phyloP scores from a whole-genome alignment of 2,113 vertebrate species.

The Piaya cayana region DNA sequence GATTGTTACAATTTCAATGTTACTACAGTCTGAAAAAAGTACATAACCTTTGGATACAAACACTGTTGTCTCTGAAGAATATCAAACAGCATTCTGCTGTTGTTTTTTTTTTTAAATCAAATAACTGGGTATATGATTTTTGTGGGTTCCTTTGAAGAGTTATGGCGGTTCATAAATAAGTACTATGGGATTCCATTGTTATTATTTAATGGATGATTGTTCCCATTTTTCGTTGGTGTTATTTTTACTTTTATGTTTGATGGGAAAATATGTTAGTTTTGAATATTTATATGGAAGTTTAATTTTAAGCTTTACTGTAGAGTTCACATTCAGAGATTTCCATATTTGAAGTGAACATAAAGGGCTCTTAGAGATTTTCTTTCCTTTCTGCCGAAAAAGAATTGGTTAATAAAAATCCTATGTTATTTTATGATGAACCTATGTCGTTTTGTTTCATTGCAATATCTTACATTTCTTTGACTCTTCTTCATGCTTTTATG shows the following conservation, averaged over 20 bases:
- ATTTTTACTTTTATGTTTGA: not conserved
- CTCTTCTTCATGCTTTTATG: not conserved
- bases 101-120: not conserved
- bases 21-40: not conserved
- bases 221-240: not conserved
- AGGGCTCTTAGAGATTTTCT: slow-evolving; percentile 43
- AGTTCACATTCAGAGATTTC: not conserved
- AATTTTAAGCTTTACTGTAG: not conserved
- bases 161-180: not conserved
- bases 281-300: not conserved
- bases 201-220: not conserved
- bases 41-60: not conserved
- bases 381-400: not conserved
- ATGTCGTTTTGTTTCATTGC: not conserved
- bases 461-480: not conserved
- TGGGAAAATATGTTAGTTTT: slow-evolving; percentile 32
- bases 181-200: not conserved
- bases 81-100: not conserved
- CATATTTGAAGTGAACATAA: slow-evolving; percentile 17
- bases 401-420: slow-evolving; percentile 59
- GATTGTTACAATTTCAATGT: not conserved
- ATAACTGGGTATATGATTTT: not conserved
- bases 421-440: not conserved
- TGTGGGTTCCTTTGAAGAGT: not conserved
- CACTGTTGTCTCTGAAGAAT: not conserved